Evolutionary conservation across 1,140 invertebrate species (phyloP).

Genomic region (Neoseiulus cucumeris): DNA sequence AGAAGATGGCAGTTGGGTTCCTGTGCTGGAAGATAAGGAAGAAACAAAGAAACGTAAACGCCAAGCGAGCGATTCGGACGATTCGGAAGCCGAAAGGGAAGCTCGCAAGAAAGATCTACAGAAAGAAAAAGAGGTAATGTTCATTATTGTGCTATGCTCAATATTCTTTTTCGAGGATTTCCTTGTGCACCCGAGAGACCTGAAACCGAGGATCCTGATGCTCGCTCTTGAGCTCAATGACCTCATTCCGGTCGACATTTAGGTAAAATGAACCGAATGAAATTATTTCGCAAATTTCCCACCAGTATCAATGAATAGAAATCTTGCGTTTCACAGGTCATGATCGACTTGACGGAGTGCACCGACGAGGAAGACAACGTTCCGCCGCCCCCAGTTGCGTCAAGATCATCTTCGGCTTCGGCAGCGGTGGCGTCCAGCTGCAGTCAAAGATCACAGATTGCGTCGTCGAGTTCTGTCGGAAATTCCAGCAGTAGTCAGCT

Average conservation of each 20-base stretch:
- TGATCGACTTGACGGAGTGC: slow-evolving; percentile 1
- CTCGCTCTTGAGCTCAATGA: no score
- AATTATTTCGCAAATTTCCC: no score
- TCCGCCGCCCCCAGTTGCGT: neutral
- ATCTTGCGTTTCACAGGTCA: no score
- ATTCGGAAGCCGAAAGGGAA: neutral
- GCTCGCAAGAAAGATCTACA: neutral
- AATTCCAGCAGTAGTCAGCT: neutral
- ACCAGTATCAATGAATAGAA: no score
- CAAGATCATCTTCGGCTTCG: neutral
- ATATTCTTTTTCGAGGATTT: no score
- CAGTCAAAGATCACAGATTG: neutral
- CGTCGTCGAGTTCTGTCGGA: neutral
- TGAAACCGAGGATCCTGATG: no score
- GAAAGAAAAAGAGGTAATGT: no score
- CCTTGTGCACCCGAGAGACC: no score
- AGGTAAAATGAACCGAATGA: no score
- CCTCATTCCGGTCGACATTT: no score
- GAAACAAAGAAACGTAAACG: slow-evolving; percentile 18
- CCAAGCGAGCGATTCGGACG: neutral
- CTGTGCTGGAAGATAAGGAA: slow-evolving; percentile 34
- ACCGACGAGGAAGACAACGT: slow-evolving; percentile 7
- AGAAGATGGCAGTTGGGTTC: slow-evolving; percentile 73
- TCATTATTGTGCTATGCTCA: no score
- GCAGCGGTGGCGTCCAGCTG: neutral